These are phyloP conservation scores for Geodia barretti DNA, from an alignment of 37 sponge, comb jelly and placozoan genomes.

Conservation along the genomic window DNA sequence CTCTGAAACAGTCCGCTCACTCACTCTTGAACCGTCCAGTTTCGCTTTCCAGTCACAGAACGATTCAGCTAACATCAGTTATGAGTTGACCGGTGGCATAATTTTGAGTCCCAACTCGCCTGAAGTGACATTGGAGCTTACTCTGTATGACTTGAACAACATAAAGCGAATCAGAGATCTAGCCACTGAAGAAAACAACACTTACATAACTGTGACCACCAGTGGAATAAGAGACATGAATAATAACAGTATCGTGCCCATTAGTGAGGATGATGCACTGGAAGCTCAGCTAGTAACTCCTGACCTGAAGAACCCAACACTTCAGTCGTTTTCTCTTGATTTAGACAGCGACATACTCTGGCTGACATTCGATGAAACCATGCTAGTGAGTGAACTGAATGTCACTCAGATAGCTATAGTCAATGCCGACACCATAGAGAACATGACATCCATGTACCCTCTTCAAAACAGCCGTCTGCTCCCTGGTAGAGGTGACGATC, in stretches of 20 bases:
- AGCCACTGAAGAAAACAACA: conserved; percentile 58
- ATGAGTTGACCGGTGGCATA: conserved; percentile 51
- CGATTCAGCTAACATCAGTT: conserved; percentile 22
- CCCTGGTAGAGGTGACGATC: conserved; percentile 57
- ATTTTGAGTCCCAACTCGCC: conserved; percentile 48
- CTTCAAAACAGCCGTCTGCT: conserved; percentile 46
- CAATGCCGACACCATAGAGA: background rate
- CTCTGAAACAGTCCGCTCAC: conserved; percentile 74
- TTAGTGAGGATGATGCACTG: conserved; percentile 42
- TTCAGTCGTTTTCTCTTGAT: conserved; percentile 71
- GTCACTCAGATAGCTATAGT: conserved; percentile 41
- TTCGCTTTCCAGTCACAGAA: conserved; percentile 48
- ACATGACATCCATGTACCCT: conserved; percentile 18
- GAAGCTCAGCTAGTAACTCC: conserved; percentile 59
- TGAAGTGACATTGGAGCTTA: conserved; percentile 44
- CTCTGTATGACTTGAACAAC: conserved; percentile 66
- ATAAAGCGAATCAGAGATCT: conserved; percentile 75
- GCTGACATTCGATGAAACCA: conserved; percentile 84
- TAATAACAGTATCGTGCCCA: conserved; percentile 46
- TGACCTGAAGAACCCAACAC: conserved; percentile 65
- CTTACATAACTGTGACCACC: conserved; percentile 44
- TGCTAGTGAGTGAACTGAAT: conserved; percentile 45
- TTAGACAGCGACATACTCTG: conserved; percentile 62
- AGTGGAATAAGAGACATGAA: conserved; percentile 74
- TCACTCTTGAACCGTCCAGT: conserved; percentile 57